phyloP scores from a whole-genome alignment of 2,113 vertebrate species.

The Psammodynastes pulverulentus region DNA sequence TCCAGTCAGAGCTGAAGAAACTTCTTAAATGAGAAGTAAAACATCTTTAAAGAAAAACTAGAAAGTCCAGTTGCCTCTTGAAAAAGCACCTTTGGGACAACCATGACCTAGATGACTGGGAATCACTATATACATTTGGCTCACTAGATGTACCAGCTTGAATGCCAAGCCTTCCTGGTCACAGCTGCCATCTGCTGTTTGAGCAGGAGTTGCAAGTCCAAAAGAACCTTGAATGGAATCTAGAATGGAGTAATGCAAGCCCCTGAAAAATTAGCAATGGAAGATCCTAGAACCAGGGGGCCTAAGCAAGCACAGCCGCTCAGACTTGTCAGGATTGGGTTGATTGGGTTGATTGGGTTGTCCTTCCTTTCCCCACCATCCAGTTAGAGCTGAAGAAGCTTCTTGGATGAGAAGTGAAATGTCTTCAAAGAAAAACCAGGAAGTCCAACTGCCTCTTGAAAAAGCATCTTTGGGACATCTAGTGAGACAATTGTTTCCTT shows the following conservation, averaged over 20 bases:
- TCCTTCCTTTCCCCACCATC: too few species aligned
- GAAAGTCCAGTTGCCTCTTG: too few species aligned
- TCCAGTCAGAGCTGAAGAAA: too few species aligned
- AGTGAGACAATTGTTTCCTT: background rate
- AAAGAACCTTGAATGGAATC: background rate
- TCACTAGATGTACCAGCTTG: background rate
- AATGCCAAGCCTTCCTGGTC: background rate
- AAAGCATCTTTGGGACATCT: background rate
- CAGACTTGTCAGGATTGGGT: background rate
- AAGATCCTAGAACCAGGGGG: background rate
- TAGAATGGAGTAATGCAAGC: background rate
- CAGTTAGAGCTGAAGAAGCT: too few species aligned
- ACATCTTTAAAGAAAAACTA: too few species aligned
- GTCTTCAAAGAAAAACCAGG: too few species aligned
- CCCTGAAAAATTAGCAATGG: background rate
- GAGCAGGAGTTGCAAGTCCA: background rate
- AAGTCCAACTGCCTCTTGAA: too few species aligned
- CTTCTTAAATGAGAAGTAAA: too few species aligned
- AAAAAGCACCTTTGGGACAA: too few species aligned
- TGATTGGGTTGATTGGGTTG: background rate
- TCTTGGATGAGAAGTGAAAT: too few species aligned
- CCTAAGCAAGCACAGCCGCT: background rate
- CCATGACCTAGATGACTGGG: too few species aligned
- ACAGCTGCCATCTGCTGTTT: background rate
- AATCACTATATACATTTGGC: background rate